Base-by-base conservation (phyloP, 2,797 vertebrate genomes). In the Podargus strigoides region DNA sequence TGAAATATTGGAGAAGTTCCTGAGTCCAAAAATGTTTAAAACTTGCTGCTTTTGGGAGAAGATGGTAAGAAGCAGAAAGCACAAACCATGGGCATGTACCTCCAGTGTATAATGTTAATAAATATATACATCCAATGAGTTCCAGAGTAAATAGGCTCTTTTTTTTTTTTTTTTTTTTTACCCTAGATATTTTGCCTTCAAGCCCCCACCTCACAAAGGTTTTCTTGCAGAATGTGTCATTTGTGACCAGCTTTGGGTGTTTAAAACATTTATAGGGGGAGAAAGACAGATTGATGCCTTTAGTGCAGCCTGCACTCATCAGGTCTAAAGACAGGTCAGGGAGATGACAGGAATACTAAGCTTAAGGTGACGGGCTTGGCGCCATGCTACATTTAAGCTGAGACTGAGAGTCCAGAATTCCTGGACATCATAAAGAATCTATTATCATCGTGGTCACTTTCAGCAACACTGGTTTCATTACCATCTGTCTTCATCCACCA, bases 351-450 rank as follows among this genome's bases (percentile, higher is more conserved):
- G 93, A 97, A 97, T 91, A 86, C 91, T 91, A 95, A 97, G 94
- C 95, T 96, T 90, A 98, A 96, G 94, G 97, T 50, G 97, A 97
- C 95, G 93, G 96, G 92, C 94, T 96, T 96, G 97, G 97, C 97
- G 97, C 96, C 97, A 96, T 95, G 95, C 95, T 96, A 96, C 96
- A 97, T 97, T 97, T 98, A 96, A 97, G 95, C 96, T 46, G 94
- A 98, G 97, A 97, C 97, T 91, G 82, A 95, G 96, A 97, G 96
- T 97, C 96, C 97, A 97, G 97, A 96, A 98, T 97, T 97, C 97
- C 97, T 98, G 97, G 97, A 98, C 97, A 97, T 97, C 97, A 97
- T 98, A 98, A 98, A 97, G 97, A 97, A 98, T 98, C 97, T 98
- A 97, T 98, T 98, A 98, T 97, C 97, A 97, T 97, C 97, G 97